Percentiles rank a stretch among this genome's conserved stretches.
These are phyloP conservation scores for Anhinga rufa DNA, from an alignment of 2,113 vertebrate genomes.

Conservation along the genomic window DNA sequence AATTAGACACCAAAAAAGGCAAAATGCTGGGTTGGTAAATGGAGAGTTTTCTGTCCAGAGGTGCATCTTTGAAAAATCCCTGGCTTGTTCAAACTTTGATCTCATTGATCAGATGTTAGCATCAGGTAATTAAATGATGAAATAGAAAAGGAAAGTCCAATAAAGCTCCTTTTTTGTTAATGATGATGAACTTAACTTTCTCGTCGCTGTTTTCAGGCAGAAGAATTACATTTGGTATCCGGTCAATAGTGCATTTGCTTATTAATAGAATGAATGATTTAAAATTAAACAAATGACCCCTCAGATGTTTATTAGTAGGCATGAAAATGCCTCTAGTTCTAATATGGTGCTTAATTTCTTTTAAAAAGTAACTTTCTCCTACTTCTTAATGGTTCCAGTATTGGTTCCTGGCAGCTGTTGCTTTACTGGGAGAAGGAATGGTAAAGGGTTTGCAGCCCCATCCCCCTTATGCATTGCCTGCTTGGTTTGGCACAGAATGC, in stretches of 20 bases:
- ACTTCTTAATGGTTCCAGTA: not conserved
- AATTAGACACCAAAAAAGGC: not conserved
- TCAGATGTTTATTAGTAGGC: not conserved
- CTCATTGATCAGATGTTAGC: constrained; percentile 33
- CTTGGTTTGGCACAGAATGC: not conserved
- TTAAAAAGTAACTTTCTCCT: not conserved
- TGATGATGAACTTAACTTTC: constrained; percentile 44
- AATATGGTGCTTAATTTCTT: not conserved
- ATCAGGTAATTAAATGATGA: constrained; percentile 58
- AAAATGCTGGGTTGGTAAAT: not conserved
- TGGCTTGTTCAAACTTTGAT: constrained; percentile 2
- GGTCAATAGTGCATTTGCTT: constrained; percentile 38
- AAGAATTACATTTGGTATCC: not conserved
- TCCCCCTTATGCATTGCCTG: not conserved
- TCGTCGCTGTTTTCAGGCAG: not conserved
- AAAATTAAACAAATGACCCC: constrained; percentile 9
- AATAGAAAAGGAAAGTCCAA: constrained; percentile 52
- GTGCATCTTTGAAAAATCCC: not conserved
- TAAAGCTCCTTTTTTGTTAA: constrained; percentile 54
- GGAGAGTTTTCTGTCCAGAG: not conserved
- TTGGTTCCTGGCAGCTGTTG: not conserved
- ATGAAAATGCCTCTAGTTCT: not conserved
- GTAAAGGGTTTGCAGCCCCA: not conserved
- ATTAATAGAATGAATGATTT: constrained; percentile 28
- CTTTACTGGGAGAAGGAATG: not conserved